Conservation (phyloP, 92 coral and sea anemone species). For the Pocillopora meandrina region DNA sequence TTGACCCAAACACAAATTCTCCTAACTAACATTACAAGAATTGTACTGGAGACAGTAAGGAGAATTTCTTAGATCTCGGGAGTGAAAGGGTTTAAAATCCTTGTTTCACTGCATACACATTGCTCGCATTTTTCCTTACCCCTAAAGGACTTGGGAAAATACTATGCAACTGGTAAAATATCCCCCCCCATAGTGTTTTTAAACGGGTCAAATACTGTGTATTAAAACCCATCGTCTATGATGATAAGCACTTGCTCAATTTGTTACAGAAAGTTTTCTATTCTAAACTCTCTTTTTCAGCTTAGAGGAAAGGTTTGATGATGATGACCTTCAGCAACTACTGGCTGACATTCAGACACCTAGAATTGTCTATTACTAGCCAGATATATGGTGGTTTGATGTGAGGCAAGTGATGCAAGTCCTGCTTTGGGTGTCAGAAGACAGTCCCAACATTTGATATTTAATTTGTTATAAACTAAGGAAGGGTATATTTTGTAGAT, state of each 20-base stretch:
- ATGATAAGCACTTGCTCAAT: neutral
- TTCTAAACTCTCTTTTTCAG: slow-evolving; percentile 39
- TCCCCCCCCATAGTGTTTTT: too few species aligned
- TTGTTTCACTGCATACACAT: too few species aligned
- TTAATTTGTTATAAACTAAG: neutral
- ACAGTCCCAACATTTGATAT: neutral
- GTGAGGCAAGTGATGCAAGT: neutral
- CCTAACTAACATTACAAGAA: too few species aligned
- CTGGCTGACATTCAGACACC: slow-evolving; percentile 97
- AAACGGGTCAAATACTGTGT: too few species aligned
- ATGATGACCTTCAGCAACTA: slow-evolving; percentile 94
- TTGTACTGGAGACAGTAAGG: too few species aligned
- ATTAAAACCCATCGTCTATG: neutral
- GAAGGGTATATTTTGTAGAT: too few species aligned
- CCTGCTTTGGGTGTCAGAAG: neutral
- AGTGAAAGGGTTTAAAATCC: too few species aligned
- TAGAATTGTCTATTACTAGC: slow-evolving; percentile 91
- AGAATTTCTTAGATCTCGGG: too few species aligned
- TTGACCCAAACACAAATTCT: too few species aligned
- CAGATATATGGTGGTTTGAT: neutral
- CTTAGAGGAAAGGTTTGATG: slow-evolving; percentile 97
- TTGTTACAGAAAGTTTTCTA: neutral
- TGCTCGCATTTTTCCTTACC: too few species aligned
- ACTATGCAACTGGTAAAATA: neutral
- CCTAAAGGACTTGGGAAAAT: too few species aligned